These are phyloP conservation scores for Piezodorus guildinii DNA, from an alignment of 1,140 invertebrate species.

Conservation along the genomic window DNA sequence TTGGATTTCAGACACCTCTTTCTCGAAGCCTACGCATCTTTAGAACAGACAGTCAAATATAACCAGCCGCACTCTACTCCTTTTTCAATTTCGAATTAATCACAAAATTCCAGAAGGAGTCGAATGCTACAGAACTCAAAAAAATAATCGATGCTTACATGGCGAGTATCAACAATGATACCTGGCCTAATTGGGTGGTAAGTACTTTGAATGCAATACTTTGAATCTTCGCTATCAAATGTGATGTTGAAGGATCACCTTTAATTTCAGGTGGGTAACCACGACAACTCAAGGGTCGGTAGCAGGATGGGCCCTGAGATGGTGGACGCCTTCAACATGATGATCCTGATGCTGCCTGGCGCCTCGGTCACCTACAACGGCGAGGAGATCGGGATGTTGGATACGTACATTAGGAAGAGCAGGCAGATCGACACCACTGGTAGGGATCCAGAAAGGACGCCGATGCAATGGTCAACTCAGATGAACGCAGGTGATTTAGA, in stretches of 20 bases:
- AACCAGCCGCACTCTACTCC: conserved; percentile 35
- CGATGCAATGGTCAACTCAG: too few species aligned
- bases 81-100: conserved; percentile 48
- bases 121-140: conserved; percentile 38
- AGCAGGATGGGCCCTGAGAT: conserved; percentile 43
- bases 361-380: conserved; percentile 65
- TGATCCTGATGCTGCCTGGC: conserved; percentile 56
- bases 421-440: conserved; percentile 41
- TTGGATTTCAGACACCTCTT: conserved; percentile 9
- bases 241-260: too few species aligned
- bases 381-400: conserved; percentile 56
- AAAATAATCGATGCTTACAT: conserved; percentile 42
- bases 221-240: too few species aligned
- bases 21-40: conserved; percentile 35
- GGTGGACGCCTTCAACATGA: conserved; percentile 51
- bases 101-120: conserved; percentile 34
- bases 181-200: conserved; percentile 46
- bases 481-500: conserved; percentile 27
- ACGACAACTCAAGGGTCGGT: conserved; percentile 47
- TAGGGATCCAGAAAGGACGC: too few species aligned
- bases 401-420: conserved; percentile 36
- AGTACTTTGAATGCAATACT: not conserved
- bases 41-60: conserved; percentile 33
- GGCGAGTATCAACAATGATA: conserved; percentile 35
- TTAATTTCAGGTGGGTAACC: conserved; percentile 39